These are phyloP conservation scores for Thymallus thymallus DNA, from an alignment of 2,113 vertebrate species.

Conservation along the genomic window DNA sequence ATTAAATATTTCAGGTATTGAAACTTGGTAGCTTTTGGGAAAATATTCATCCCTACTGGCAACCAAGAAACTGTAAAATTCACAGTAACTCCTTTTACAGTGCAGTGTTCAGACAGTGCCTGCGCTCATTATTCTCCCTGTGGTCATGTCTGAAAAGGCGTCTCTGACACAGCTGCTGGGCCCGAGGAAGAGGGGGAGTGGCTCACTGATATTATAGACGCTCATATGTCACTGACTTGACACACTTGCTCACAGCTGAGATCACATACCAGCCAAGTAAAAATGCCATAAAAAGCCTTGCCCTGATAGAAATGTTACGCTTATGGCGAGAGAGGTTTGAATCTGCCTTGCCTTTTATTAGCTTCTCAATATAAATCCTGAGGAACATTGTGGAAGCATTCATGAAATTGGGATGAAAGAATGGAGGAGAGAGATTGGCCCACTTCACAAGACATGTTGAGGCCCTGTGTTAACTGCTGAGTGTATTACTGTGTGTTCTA, in stretches of 20 bases:
- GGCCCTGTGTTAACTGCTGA: neutral
- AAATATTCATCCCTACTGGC: too few relatives aligned
- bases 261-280: slow-evolving; percentile 19
- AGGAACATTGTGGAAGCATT: neutral
- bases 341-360: neutral
- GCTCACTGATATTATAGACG: slow-evolving; percentile 51
- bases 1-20: too few relatives aligned
- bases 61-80: too few relatives aligned
- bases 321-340: neutral
- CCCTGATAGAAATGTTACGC: slow-evolving; percentile 16
- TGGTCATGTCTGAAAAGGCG: slow-evolving; percentile 42
- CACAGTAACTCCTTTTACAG: too few relatives aligned
- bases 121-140: slow-evolving; percentile 19
- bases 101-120: too few relatives aligned
- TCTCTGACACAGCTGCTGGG: slow-evolving; percentile 46
- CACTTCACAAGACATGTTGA: too few relatives aligned
- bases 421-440: too few relatives aligned
- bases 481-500: neutral
- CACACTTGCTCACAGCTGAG: slow-evolving; percentile 15
- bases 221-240: slow-evolving; percentile 54
- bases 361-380: neutral
- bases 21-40: too few relatives aligned
- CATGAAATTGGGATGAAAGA: too few relatives aligned
- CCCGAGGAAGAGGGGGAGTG: slow-evolving; percentile 30
- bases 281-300: neutral